These are phyloP conservation scores for Melanerpes aurifrons DNA, from an alignment of 2,113 vertebrate genomes.

Conservation along the genomic window DNA sequence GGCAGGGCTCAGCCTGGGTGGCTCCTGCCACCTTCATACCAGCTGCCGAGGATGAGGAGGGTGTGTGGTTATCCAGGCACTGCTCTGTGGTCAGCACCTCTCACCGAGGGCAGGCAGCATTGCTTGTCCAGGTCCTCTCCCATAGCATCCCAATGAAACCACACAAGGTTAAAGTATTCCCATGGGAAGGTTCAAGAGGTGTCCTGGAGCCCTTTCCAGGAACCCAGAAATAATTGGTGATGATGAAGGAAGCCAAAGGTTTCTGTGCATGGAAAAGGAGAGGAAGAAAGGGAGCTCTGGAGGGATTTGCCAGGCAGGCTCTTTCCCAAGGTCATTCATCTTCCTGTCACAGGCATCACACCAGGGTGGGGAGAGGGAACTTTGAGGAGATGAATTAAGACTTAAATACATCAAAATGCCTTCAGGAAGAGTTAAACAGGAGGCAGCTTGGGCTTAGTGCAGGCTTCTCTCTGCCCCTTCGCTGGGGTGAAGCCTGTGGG, in stretches of 20 bases:
- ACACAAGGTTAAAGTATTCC: accelerated
- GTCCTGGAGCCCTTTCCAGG: not conserved
- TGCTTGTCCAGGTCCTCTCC: not conserved
- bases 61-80: accelerated
- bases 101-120: accelerated
- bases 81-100: accelerated
- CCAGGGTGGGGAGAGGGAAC: slow-evolving; percentile 73
- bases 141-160: accelerated
- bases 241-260: not conserved
- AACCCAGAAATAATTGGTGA: not conserved
- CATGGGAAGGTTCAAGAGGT: not conserved
- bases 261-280: not conserved
- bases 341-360: slow-evolving; percentile 80
- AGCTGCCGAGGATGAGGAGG: not conserved
- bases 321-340: slow-evolving; percentile 82
- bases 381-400: slow-evolving; percentile 81
- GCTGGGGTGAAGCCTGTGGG: not conserved
- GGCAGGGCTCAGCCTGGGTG: not conserved
- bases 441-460: slow-evolving; percentile 69
- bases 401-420: slow-evolving; percentile 79
- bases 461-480: slow-evolving; percentile 9
- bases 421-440: slow-evolving; percentile 80
- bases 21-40: accelerated
- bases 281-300: slow-evolving; percentile 51
- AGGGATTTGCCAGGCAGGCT: slow-evolving; percentile 73